Conservation (phyloP, 2,888 invertebrate genomes). For the Lochmaea crataegi region DNA sequence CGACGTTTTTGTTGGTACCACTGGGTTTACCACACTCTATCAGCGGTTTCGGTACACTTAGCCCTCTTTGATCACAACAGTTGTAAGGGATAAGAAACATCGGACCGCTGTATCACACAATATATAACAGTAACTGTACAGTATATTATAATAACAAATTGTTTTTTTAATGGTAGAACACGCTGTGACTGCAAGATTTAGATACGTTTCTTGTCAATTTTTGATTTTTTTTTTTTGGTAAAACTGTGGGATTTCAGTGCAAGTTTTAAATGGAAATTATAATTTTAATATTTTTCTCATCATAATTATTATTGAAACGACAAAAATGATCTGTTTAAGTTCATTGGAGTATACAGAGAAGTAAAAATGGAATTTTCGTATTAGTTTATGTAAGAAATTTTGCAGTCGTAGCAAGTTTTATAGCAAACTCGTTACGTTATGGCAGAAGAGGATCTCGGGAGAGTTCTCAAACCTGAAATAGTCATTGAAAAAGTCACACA, state of each 20-base stretch:
- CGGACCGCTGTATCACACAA: conserved; percentile 28
- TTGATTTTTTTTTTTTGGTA: no score
- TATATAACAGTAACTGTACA: conserved; percentile 30
- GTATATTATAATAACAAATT: conserved; percentile 25
- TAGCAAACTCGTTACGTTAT: conserved; percentile 48
- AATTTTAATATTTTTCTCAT: no score
- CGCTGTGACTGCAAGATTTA: background rate
- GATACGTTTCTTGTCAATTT: background rate
- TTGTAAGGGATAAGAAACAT: conserved; percentile 37
- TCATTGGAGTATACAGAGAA: no score
- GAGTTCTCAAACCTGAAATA: conserved; percentile 82
- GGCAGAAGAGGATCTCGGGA: conserved; percentile 60
- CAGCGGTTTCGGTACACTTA: conserved; percentile 38
- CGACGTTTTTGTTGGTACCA: conserved; percentile 35
- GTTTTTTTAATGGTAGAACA: conserved; percentile 25
- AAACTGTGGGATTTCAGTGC: no score
- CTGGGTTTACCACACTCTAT: conserved; percentile 44
- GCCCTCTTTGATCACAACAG: conserved; percentile 39
- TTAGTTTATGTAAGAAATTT: background rate
- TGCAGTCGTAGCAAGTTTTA: conserved; percentile 13
- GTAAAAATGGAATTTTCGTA: no score
- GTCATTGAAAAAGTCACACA: conserved; percentile 73
- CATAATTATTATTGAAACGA: no score
- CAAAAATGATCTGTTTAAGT: no score
- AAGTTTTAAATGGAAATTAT: no score